Base-by-base conservation (phyloP, 2,888 invertebrate genomes). In the Heliconius charithonia region DNA sequence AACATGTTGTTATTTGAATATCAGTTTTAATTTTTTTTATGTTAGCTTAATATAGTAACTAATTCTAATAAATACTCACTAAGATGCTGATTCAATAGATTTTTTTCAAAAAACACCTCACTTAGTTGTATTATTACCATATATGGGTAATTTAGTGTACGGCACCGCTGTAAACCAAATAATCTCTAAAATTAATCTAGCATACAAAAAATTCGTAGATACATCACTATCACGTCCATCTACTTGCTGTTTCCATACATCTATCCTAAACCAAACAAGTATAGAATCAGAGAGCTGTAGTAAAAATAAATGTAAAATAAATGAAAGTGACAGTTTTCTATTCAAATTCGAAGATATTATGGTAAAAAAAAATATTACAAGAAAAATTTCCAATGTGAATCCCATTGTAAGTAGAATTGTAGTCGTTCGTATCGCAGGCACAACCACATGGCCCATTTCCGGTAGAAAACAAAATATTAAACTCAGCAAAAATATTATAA, bases 341-440 rank as follows among this genome's bases (percentile, higher is more conserved):
- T 75, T 76, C 19, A 79, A 45, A 37, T 79, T 59, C 0, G 71
- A 63, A 3, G 82, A 45, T 67, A 74, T 70, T 27, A 78, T 0
- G 32, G 59, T 74, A 25, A 77, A 67, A 19, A 71, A 13, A 10
- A 79, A 32, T 6, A 82, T 66, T 6, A 82, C 51, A 25, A 79
- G 59, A 6, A 79, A 67, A n/a, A 81, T 29, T 1, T 72, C 69
- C 1, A 45, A 25, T 4, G 82, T 80, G 4, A 82, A 56, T 6
- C 78, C 71, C n/a, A 78, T 62, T 6, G 81, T 63, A 9, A 83
- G n/a, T 7, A 82, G 71, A 16, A 82, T 62, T 3, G 79, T 37
- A 13, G 83, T 83, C 22, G 82, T 51, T 27, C 80, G 71, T 9
- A 79, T 27, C 4, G 83, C 81, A 3, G 82, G 78, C 2, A 81